Evolutionary conservation across 2,797 vertebrate genomes (phyloP).

Genomic region (Cynopterus sphinx): DNA sequence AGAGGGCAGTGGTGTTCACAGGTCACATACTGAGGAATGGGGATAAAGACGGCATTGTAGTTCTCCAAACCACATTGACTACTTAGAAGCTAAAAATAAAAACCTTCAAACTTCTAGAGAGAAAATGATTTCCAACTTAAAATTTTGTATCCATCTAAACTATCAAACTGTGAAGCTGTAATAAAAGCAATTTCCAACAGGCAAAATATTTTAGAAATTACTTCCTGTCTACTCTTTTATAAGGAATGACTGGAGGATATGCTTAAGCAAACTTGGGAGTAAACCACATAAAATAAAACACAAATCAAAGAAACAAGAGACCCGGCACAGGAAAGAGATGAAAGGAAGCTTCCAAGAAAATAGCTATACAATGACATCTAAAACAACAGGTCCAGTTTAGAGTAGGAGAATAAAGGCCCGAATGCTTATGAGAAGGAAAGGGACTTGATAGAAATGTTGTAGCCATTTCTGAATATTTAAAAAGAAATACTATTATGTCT

Average conservation of each 20-base stretch:
- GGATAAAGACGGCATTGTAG: not conserved
- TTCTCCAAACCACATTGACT: not conserved
- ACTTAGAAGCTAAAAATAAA: not conserved
- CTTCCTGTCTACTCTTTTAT: not conserved
- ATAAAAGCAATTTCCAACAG: not conserved
- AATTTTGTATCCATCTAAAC: not conserved
- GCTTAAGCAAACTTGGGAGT: not conserved
- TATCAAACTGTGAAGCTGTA: not conserved
- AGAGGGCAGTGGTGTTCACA: not conserved
- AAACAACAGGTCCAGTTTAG: not conserved
- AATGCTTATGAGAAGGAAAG: not conserved
- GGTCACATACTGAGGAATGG: not conserved
- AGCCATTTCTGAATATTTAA: not conserved
- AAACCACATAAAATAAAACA: not conserved
- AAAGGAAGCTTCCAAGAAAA: not conserved
- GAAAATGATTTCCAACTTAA: not conserved
- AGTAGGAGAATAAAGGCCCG: not conserved
- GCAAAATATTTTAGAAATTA: not conserved
- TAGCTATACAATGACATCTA: not conserved
- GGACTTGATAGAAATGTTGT: not conserved
- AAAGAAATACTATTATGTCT: not conserved
- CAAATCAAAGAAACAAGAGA: not conserved
- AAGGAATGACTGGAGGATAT: not conserved
- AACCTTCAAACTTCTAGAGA: not conserved
- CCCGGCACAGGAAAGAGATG: not conserved